Evolutionary conservation across 64 coral and sea anemone species (phyloP).

Genomic region (Stichodactyla helianthus): DNA sequence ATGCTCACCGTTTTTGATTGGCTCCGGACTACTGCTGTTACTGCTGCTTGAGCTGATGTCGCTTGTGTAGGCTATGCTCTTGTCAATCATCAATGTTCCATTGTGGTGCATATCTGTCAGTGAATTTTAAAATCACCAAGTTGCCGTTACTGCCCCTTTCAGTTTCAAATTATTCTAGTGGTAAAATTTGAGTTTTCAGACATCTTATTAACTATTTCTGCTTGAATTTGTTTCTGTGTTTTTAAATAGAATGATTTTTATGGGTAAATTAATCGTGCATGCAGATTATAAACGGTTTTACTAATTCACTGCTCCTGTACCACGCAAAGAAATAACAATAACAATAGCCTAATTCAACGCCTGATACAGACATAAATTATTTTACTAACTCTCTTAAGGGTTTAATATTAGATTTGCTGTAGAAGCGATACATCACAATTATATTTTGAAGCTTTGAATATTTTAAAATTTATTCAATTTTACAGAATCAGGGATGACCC

Average conservation of each 20-base stretch:
- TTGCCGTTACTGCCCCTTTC: background rate
- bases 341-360: too few relatives aligned
- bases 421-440: background rate
- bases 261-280: too few relatives aligned
- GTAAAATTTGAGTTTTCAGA: background rate
- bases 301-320: too few relatives aligned
- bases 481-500: background rate
- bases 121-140: background rate
- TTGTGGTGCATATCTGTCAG: background rate
- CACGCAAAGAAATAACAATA: too few relatives aligned
- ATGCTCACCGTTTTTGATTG: background rate
- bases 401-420: too few relatives aligned
- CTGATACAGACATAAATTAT: too few relatives aligned
- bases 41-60: background rate
- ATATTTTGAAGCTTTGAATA: background rate
- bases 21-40: background rate
- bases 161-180: background rate
- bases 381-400: too few relatives aligned
- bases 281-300: too few relatives aligned
- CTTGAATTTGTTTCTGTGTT: background rate
- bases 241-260: too few relatives aligned
- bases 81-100: background rate
- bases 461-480: background rate
- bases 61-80: background rate
- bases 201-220: background rate